A percentile compares a stretch with the other conserved stretches of the same genome.
Evolutionary conservation across 2,113 vertebrate species (phyloP).

Genomic region (Clinocottus analis): DNA sequence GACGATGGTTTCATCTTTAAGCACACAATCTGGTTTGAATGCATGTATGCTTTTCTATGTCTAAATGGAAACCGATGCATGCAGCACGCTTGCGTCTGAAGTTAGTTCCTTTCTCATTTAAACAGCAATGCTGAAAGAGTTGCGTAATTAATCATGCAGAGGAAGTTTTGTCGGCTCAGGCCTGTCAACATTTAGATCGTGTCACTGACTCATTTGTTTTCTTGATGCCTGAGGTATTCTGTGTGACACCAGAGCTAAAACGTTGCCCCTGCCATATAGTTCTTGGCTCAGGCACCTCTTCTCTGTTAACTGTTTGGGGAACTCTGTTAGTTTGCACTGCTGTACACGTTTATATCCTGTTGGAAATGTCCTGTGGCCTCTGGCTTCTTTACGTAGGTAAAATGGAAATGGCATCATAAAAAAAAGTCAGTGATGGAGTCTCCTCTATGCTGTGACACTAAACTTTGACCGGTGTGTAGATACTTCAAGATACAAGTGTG

Average conservation of each 20-base stretch:
- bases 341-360: conserved; percentile 49
- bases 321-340: conserved; percentile 67
- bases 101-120: neutral
- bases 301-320: conserved; percentile 27
- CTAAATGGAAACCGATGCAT: conserved; percentile 36
- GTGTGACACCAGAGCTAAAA: neutral
- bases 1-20: neutral
- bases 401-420: conserved; percentile 15
- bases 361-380: conserved; percentile 47
- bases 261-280: neutral
- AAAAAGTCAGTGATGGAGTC: conserved; percentile 9
- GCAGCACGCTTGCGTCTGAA: conserved; percentile 16
- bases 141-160: neutral
- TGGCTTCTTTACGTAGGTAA: conserved; percentile 2
- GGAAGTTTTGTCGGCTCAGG: neutral
- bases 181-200: neutral
- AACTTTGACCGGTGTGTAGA: conserved; percentile 45
- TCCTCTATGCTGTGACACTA: conserved; percentile 38
- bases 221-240: conserved; percentile 1
- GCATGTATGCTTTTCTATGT: conserved; percentile 24
- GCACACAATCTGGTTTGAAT: conserved; percentile 2
- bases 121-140: neutral
- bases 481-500: conserved; percentile 36
- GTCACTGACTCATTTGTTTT: conserved; percentile 1
- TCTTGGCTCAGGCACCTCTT: conserved; percentile 16